phyloP scores from a whole-genome alignment of 2,888 invertebrate species.

The Coelinius sp. region DNA sequence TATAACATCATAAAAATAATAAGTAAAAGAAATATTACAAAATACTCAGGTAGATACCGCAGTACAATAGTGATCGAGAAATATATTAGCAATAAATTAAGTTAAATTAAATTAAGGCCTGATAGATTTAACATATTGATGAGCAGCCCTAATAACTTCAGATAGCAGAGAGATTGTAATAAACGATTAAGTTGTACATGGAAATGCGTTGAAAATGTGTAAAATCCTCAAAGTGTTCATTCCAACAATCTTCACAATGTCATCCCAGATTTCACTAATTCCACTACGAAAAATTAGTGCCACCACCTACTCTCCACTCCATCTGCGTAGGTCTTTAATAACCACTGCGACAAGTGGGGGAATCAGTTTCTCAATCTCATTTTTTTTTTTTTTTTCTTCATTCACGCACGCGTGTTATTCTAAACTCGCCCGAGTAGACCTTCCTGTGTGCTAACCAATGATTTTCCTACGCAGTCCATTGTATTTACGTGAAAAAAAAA shows the following conservation, averaged over 20 bases:
- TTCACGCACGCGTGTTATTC: constrained; percentile 9
- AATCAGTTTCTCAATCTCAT: constrained; percentile 19
- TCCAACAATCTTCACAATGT: constrained; percentile 6
- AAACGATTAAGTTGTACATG: not conserved
- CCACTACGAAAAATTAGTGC: constrained; percentile 43
- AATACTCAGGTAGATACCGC: too few relatives aligned
- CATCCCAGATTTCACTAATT: constrained; percentile 35
- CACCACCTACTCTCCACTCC: constrained; percentile 32
- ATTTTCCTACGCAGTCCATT: constrained; percentile 22
- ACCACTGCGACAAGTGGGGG: constrained; percentile 22
- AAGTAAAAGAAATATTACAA: too few relatives aligned
- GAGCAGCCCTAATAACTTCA: too few relatives aligned
- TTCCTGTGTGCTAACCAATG: not conserved
- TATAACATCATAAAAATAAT: too few relatives aligned
- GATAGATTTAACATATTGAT: too few relatives aligned
- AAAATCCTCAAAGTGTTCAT: not conserved
- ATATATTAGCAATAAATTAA: too few relatives aligned
- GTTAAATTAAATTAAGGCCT: too few relatives aligned
- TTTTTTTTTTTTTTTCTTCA: not conserved
- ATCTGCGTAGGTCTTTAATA: constrained; percentile 52
- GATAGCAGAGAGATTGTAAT: not conserved
- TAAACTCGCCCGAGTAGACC: not conserved
- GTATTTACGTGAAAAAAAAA: constrained; percentile 22
- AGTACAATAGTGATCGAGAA: too few relatives aligned
- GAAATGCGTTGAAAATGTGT: not conserved